Evolutionary conservation across 1,140 invertebrate genomes (phyloP), one percentile per base, ranked within the genome.

Genomic region (Neodiprion fabricii): DNA sequence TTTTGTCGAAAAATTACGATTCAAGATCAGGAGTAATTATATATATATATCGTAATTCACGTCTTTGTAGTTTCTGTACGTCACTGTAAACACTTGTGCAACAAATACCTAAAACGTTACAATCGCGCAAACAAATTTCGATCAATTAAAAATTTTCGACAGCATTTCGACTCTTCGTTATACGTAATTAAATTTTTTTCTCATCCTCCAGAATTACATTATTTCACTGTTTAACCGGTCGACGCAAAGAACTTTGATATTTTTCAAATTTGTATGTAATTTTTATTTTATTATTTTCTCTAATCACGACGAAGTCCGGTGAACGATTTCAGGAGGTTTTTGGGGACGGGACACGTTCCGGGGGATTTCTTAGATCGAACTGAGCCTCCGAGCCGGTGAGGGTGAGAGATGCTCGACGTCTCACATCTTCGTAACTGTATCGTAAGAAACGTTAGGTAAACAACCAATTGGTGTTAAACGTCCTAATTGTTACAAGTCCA

Each of bases 391-490:
- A 61, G 53, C 5, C 53, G 11, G 4, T 61, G 53, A 61, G 53
- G 53, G 3, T 61, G 53, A 61, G 28, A 14, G 53, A 61, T 61
- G 5, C 53, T 61, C 53, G 11, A 14, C n/a, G 53, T 17, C 53
- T 61, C 48, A 17, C n/a, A 65, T 50, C 48, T 53, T 53, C 17
- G 81, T 87, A 88, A 88, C 86, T 88, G 85, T 88, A 88, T 82
- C 79, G 81, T 71, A 70, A 77, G 81, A 78, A 86, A 87, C 86
- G 86, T 87, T 88, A 87, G 84, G 79, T 74, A 85, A 87, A 87
- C 81, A 47, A 72, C 65, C 23, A 14, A 65, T 14, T 66, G n/a
- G 48, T 40, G 48, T 69, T 47, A 61, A 21, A 69, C 21, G 70
- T 80, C 73, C 84, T 88, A 88, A 88, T 87, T 85, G 81, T 85